These are phyloP conservation scores for Corythaixoides concolor DNA, from an alignment of 2,113 vertebrate species.

Conservation along the genomic window DNA sequence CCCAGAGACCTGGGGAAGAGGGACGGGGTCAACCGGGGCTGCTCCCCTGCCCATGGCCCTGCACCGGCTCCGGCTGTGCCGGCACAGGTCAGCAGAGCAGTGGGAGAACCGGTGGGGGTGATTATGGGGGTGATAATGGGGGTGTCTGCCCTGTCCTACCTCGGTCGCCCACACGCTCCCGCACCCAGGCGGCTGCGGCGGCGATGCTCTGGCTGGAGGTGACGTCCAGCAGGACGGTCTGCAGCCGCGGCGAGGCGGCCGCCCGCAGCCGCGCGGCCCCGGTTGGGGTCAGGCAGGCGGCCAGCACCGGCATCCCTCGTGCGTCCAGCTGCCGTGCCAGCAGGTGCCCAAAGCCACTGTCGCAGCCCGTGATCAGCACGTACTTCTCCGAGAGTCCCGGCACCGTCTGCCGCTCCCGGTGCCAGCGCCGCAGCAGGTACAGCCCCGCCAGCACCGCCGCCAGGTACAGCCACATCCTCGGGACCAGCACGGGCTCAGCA, in stretches of 20 bases:
- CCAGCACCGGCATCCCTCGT: conserved; percentile 80
- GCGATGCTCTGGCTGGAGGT: conserved; percentile 73
- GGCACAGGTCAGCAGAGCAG: too few relatives aligned
- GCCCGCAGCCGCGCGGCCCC: conserved; percentile 75
- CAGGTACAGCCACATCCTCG: background rate
- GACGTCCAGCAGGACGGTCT: conserved; percentile 80
- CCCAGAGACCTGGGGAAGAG: conserved; percentile 79
- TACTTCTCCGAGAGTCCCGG: conserved; percentile 71
- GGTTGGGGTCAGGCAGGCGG: conserved; percentile 79
- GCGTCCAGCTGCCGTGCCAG: conserved; percentile 81
- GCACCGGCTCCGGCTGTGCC: rapidly evolving
- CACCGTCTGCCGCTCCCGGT: conserved; percentile 21
- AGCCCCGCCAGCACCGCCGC: background rate
- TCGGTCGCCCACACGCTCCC: conserved; percentile 73
- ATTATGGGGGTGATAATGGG: too few relatives aligned
- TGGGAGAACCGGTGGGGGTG: too few relatives aligned
- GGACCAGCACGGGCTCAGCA: too few relatives aligned
- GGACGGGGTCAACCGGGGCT: rapidly evolving
- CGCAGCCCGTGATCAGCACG: conserved; percentile 89
- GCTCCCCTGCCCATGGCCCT: rapidly evolving
- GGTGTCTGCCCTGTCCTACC: conserved; percentile 8
- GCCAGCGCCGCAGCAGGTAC: conserved; percentile 1
- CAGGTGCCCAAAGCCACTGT: conserved; percentile 86
- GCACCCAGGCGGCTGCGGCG: conserved; percentile 71
- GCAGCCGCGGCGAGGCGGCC: conserved; percentile 72